Percentiles rank a stretch among this genome's conserved stretches.
These are phyloP conservation scores for Amphiprion clarkii DNA, from an alignment of 2,797 vertebrate genomes.

Conservation along the genomic window DNA sequence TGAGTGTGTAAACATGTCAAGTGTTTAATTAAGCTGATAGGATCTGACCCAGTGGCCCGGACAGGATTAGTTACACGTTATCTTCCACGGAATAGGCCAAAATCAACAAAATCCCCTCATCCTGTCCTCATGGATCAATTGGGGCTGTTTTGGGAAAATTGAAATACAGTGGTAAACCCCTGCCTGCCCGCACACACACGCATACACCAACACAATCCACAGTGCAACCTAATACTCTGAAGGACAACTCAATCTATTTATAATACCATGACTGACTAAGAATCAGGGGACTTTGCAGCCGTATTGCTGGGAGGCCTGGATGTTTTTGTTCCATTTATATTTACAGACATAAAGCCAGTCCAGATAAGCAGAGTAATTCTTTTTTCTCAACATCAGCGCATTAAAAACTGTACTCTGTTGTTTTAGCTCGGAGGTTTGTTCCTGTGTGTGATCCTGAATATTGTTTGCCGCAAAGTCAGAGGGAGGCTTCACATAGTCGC, in stretches of 20 bases:
- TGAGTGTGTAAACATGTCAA: constrained; percentile 40
- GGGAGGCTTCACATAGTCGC: not conserved
- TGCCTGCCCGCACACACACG: not conserved
- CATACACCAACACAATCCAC: constrained; percentile 41
- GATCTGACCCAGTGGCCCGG: constrained; percentile 56
- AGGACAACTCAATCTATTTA: constrained; percentile 68
- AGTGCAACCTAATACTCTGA: constrained; percentile 50
- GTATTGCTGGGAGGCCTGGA: constrained; percentile 8
- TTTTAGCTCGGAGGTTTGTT: not conserved
- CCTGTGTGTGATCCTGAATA: not conserved
- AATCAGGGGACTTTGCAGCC: constrained; percentile 53
- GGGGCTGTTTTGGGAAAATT: constrained; percentile 25
- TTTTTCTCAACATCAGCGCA: not conserved
- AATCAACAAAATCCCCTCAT: constrained; percentile 36
- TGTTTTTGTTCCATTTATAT: constrained; percentile 33
- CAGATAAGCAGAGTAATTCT: constrained; percentile 23
- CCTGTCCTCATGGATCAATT: constrained; percentile 21
- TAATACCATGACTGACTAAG: constrained; percentile 57
- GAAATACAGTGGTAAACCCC: constrained; percentile 37
- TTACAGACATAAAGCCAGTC: constrained; percentile 6
- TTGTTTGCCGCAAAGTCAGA: not conserved
- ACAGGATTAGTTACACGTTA: constrained; percentile 41
- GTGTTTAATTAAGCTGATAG: constrained; percentile 56
- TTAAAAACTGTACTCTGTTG: not conserved
- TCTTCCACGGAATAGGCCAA: constrained; percentile 27